Evolutionary conservation across 2,113 vertebrate species (phyloP).

Genomic region (Eulacestoma nigropectus): DNA sequence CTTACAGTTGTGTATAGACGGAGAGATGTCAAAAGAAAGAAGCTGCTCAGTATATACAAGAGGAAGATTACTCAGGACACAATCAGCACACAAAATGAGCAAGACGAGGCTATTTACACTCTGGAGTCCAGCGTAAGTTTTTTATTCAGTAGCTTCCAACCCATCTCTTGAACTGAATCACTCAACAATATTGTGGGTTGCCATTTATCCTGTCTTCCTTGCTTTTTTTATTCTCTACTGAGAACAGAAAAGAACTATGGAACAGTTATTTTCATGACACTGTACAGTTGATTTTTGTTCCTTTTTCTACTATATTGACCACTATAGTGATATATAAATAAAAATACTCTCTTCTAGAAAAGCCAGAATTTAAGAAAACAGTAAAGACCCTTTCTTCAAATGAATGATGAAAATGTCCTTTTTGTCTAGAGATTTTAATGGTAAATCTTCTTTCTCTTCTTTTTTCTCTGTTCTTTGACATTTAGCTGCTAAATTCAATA

Average conservation of each 20-base stretch:
- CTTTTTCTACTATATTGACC: not conserved
- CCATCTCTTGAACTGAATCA: not conserved
- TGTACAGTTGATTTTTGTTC: not conserved
- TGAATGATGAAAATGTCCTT: not conserved
- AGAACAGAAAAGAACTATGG: not conserved
- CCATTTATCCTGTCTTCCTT: not conserved
- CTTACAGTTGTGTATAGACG: not conserved
- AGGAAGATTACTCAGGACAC: not conserved
- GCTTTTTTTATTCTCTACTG: not conserved
- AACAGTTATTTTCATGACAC: not conserved
- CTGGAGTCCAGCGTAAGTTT: not conserved
- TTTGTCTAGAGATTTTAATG: not conserved
- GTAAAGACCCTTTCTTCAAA: not conserved
- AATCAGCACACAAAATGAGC: not conserved
- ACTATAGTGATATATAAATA: not conserved
- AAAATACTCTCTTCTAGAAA: not conserved
- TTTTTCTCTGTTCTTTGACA: not conserved
- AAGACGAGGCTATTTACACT: not conserved
- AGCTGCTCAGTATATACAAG: not conserved
- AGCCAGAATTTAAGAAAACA: not conserved
- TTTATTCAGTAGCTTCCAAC: not conserved
- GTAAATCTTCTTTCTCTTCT: not conserved
- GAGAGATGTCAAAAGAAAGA: not conserved
- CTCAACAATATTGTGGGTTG: not conserved
- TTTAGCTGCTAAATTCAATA: conserved; percentile 2